Evolutionary conservation across 2,113 vertebrate genomes (phyloP).

Genomic region (Phycodurus eques): DNA sequence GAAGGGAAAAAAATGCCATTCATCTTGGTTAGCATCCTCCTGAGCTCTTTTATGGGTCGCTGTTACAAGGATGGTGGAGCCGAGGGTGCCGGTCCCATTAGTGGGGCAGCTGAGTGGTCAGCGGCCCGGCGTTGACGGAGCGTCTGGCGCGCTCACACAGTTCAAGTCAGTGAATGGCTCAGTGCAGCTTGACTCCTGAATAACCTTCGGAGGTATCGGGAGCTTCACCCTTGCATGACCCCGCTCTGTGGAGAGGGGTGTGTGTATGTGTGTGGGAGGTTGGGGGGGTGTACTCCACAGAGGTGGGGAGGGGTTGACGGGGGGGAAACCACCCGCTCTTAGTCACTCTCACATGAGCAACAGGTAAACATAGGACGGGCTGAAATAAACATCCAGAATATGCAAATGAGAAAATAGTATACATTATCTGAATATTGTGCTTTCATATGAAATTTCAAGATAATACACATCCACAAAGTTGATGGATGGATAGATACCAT

Average conservation of each 20-base stretch:
- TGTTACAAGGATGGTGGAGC: slow-evolving; percentile 68
- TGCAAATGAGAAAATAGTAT: background rate
- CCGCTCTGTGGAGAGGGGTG: slow-evolving; percentile 64
- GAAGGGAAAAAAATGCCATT: slow-evolving; percentile 70
- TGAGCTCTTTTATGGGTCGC: slow-evolving; percentile 74
- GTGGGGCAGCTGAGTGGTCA: slow-evolving; percentile 68
- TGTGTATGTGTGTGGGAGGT: slow-evolving; percentile 15
- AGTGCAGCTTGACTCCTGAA: slow-evolving; percentile 74
- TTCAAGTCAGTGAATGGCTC: slow-evolving; percentile 71
- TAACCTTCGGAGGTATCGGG: slow-evolving; percentile 76
- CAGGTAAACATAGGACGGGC: slow-evolving; percentile 46
- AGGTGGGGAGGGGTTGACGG: background rate
- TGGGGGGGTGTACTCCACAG: background rate
- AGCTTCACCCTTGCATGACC: slow-evolving; percentile 80
- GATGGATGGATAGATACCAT: background rate
- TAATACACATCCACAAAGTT: background rate
- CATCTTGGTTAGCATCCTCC: slow-evolving; percentile 79
- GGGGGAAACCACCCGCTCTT: background rate
- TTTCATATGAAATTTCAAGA: background rate
- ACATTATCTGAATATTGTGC: background rate
- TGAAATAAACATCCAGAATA: background rate
- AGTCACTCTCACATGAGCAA: slow-evolving; percentile 32
- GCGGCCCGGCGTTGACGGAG: slow-evolving; percentile 60
- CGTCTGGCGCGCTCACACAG: slow-evolving; percentile 66
- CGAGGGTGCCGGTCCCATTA: slow-evolving; percentile 67